Conservation (phyloP, 2,113 vertebrate species). For the Paramisgurnus dabryanus region DNA sequence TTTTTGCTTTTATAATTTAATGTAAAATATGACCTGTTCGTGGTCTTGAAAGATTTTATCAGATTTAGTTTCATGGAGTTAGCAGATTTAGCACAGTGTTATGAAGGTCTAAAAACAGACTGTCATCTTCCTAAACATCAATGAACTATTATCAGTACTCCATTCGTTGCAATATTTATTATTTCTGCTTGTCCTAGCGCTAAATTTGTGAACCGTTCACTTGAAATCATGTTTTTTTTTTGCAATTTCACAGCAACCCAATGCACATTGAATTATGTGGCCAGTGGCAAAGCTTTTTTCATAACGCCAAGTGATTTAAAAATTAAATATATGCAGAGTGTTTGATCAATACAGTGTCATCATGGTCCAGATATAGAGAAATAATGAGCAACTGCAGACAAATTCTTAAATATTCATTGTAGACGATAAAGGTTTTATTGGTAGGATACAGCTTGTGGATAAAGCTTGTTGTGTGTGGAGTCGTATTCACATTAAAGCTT, state of each 20-base stretch:
- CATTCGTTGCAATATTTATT: too few species aligned
- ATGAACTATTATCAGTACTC: too few species aligned
- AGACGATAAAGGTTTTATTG: slow-evolving; percentile 70
- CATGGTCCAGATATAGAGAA: slow-evolving; percentile 66
- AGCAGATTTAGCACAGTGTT: too few species aligned
- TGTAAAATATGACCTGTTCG: too few species aligned
- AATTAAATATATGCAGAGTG: slow-evolving; percentile 71
- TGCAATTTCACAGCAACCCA: slow-evolving; percentile 17
- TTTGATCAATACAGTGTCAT: slow-evolving; percentile 75
- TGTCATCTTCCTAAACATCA: too few species aligned
- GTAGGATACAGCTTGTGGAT: slow-evolving; percentile 7
- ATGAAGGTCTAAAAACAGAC: too few species aligned
- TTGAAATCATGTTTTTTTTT: slow-evolving; percentile 33
- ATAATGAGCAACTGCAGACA: slow-evolving; percentile 73
- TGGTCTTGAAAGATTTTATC: too few species aligned
- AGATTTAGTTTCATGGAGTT: too few species aligned
- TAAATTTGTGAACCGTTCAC: background rate
- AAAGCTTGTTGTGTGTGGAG: too few species aligned
- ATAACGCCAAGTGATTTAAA: slow-evolving; percentile 63
- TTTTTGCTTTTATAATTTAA: too few species aligned
- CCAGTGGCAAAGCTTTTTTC: slow-evolving; percentile 69
- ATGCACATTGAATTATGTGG: slow-evolving; percentile 59
- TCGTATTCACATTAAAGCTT: background rate
- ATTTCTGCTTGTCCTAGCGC: background rate
- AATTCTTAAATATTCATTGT: slow-evolving; percentile 73